These are phyloP conservation scores for Micropoecilia bifurca DNA, from an alignment of 2,797 vertebrate genomes.

Conservation along the genomic window DNA sequence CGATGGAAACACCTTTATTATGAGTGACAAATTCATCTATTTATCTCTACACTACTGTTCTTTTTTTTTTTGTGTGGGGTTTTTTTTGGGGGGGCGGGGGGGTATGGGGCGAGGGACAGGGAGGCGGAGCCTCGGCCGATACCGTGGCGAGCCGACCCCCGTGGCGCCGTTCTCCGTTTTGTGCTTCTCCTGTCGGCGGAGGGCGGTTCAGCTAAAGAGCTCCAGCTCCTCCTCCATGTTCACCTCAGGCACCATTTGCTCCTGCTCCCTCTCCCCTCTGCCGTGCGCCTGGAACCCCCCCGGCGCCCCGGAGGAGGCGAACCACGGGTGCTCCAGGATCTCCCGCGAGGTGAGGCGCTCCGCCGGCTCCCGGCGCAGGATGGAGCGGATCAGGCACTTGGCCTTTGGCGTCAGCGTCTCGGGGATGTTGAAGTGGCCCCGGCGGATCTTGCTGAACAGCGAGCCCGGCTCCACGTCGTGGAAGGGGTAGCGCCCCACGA, in stretches of 20 bases:
- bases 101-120: too few species aligned
- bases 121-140: slow-evolving; percentile 54
- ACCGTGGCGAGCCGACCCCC: slow-evolving; percentile 61
- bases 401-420: slow-evolving; percentile 98
- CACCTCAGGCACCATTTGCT: slow-evolving; percentile 98
- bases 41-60: slow-evolving; percentile 76
- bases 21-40: slow-evolving; percentile 82
- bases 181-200: slow-evolving; percentile 59
- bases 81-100: not conserved
- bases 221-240: slow-evolving; percentile 98
- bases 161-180: slow-evolving; percentile 64
- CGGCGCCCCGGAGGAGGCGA: slow-evolving; percentile 86
- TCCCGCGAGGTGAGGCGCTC: slow-evolving; percentile 98
- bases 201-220: slow-evolving; percentile 94
- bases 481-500: slow-evolving; percentile 98
- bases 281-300: slow-evolving; percentile 83
- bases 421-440: slow-evolving; percentile 98
- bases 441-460: slow-evolving; percentile 97
- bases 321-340: slow-evolving; percentile 99
- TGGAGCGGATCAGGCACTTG: slow-evolving; percentile 98
- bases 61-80: slow-evolving; percentile 6
- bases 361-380: slow-evolving; percentile 94
- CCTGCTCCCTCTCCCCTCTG: slow-evolving; percentile 89
- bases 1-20: slow-evolving; percentile 84
- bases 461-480: slow-evolving; percentile 98